Base-by-base conservation (phyloP, 2,797 vertebrate species). In the Hephaestus fuliginosus region DNA sequence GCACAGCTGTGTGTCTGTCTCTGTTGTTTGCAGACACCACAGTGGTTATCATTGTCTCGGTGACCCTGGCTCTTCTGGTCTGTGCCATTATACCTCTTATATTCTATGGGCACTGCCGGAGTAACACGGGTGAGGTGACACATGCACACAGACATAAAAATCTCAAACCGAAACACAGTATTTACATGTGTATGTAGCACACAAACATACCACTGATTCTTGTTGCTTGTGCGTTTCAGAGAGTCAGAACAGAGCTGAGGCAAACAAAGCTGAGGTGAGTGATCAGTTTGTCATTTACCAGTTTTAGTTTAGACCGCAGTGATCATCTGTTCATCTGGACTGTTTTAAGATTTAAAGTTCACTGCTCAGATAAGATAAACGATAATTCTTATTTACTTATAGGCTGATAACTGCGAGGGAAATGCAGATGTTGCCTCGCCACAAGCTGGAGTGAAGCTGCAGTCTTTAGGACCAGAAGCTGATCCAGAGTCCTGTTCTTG, bases 61-160 rank as follows among this genome's bases (percentile, higher is more conserved):
- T 92, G 68, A 93, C 86, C 52, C 66, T 94, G 85, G 94, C 93
- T 52, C 73, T 92, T 55, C 74, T 94, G 62, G 93, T 94, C n/a
- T 95, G 91, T 77, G 90, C 94, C 28, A 53, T 93, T 10, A 94
- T 95, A 36, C 93, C 93, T 33, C 69, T 91, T 1, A 89, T 94
- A 53, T 92, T 94, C 74, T 94, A 86, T 15, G 58, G 82, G 75
- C 79, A 80, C 72, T 92, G 89, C 88, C 68, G 53, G 41, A 88
- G 69, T 18, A 84, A 61, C 20, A 61, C 39, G 7, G 91, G 92
- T 93, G 63, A 85, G 67, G n/a, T 41, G 52, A 65, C 49, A 44
- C 53, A 28, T 4, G 11, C 36, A 57, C 7, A 43, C 15, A 20
- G 1, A 33, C 17, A 60, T 9, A 22, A 48, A 66, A 11, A 56